Conservation (phyloP, 2,888 invertebrate species). For the Bombylius major region DNA sequence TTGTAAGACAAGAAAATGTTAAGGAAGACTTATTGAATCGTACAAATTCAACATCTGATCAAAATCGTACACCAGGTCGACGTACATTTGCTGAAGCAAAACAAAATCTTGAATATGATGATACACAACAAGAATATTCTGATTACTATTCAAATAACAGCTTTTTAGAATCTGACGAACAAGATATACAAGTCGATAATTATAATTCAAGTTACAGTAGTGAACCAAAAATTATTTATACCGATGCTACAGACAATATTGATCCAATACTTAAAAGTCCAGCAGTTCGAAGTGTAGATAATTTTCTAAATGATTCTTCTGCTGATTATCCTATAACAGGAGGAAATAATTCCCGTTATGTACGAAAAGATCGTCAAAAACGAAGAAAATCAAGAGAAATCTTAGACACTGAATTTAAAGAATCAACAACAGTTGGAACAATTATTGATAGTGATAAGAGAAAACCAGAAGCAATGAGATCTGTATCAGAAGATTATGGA, state of each 20-base stretch:
- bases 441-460: constrained; percentile 17
- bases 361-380: constrained; percentile 15
- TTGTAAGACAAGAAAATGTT: constrained; percentile 33
- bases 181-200: constrained; percentile 30
- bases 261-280: background rate
- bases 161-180: constrained; percentile 31
- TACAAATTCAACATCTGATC: constrained; percentile 6
- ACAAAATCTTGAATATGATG: constrained; percentile 25
- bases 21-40: constrained; percentile 23
- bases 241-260: constrained; percentile 18
- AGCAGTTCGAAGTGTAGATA: constrained; percentile 14
- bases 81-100: constrained; percentile 34
- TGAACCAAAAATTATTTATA: constrained; percentile 31
- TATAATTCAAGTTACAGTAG: constrained; percentile 28
- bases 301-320: constrained; percentile 11
- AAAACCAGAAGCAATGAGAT: constrained; percentile 34
- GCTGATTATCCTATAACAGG: constrained; percentile 8
- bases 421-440: background rate
- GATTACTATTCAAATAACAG: constrained; percentile 30
- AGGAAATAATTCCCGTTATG: constrained; percentile 1
- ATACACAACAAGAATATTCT: constrained; percentile 22
- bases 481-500: constrained; percentile 33
- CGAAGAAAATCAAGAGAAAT: constrained; percentile 15
- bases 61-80: constrained; percentile 10
- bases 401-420: constrained; percentile 9